These are phyloP conservation scores for Smittia sp. DNA, from an alignment of 2,888 invertebrate species.

Conservation along the genomic window DNA sequence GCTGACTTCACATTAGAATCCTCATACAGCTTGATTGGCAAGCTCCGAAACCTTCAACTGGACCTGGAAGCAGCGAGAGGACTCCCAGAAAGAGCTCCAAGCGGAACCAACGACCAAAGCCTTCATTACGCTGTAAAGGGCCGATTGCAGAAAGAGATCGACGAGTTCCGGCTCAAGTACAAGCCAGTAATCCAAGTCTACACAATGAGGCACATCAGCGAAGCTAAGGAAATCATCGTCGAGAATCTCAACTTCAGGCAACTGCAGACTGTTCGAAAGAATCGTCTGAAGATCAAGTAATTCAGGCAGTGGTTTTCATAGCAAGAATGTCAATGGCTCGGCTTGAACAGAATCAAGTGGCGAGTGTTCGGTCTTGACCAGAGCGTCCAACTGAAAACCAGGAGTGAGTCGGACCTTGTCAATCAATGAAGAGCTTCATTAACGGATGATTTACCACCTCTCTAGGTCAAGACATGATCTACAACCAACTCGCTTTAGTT, in stretches of 20 bases:
- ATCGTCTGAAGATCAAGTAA: background rate
- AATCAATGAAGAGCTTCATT: no score
- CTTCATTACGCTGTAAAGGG: background rate
- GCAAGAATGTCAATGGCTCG: no score
- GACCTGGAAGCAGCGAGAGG: conserved; percentile 3
- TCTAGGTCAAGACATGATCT: no score
- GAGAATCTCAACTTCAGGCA: conserved; percentile 11
- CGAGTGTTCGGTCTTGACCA: no score
- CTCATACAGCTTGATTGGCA: background rate
- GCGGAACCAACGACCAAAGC: conserved; percentile 29
- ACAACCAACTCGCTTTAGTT: background rate
- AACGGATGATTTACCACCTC: no score
- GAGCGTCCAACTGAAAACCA: no score
- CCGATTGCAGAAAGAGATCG: conserved; percentile 17
- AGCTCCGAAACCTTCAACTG: conserved; percentile 6
- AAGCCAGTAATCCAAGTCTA: conserved; percentile 20
- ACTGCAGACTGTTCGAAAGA: background rate
- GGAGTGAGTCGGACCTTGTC: no score
- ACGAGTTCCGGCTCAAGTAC: background rate
- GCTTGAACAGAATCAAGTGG: no score
- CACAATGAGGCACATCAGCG: background rate
- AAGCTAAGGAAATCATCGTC: conserved; percentile 17
- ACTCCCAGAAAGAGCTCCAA: background rate
- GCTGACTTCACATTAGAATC: background rate
- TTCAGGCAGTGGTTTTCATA: no score